A percentile compares a stretch with the other conserved stretches of the same genome.
Conservation (phyloP, 2,888 invertebrate species). For the Tetramorium bicarinatum region DNA sequence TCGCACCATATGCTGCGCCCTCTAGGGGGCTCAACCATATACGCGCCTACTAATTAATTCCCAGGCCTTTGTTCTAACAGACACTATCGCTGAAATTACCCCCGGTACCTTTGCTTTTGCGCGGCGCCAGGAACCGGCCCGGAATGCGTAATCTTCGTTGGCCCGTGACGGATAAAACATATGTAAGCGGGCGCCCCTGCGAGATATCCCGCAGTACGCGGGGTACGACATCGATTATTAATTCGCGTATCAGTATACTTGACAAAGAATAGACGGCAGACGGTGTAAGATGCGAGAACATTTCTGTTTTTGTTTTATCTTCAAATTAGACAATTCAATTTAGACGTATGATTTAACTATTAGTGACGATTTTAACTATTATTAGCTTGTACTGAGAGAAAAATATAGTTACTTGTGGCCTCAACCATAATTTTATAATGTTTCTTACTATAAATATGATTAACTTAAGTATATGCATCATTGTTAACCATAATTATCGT, state of each 20-base stretch:
- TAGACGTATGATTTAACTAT: no score
- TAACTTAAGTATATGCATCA: no score
- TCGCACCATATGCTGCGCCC: conserved; percentile 84
- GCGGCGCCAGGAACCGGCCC: conserved; percentile 50
- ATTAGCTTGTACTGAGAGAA: no score
- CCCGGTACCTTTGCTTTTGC: conserved; percentile 62
- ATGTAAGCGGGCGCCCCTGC: conserved; percentile 18
- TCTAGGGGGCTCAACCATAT: conserved; percentile 78
- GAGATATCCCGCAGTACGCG: not conserved
- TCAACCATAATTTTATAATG: no score
- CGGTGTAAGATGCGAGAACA: not conserved
- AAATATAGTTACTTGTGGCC: no score
- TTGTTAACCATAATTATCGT: no score
- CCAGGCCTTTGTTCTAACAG: conserved; percentile 84
- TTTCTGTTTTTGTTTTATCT: not conserved
- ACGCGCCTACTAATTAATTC: conserved; percentile 84
- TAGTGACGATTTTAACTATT: no score
- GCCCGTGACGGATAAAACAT: conserved; percentile 48
- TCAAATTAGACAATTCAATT: no score
- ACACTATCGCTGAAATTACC: conserved; percentile 77
- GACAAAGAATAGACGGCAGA: not conserved
- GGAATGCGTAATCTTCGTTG: conserved; percentile 56
- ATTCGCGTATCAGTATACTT: not conserved
- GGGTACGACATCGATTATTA: conserved; percentile 19
- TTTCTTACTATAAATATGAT: no score